These are phyloP conservation scores for Hanleya hanleyi DNA, from an alignment of 2,888 invertebrate species.

Conservation along the genomic window DNA sequence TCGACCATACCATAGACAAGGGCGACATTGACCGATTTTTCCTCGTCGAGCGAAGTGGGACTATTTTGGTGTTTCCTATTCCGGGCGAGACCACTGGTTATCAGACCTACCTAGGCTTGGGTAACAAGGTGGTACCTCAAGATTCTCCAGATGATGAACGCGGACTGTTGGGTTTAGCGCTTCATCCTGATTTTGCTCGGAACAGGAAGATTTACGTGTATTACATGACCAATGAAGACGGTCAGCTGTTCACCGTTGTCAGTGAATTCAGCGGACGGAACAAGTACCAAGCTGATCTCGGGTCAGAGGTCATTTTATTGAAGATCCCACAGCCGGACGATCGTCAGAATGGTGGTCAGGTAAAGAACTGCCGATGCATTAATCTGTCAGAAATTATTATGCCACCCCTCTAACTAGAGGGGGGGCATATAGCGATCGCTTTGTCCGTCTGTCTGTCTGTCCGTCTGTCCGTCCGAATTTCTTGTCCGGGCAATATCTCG, in stretches of 20 bases:
- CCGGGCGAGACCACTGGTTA: neutral
- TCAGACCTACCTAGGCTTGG: slow-evolving; percentile 58
- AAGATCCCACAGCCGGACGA: slow-evolving; percentile 36
- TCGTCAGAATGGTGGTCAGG: slow-evolving; percentile 51
- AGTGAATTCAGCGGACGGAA: slow-evolving; percentile 12
- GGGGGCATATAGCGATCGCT: too few relatives aligned
- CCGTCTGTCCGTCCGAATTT: too few relatives aligned
- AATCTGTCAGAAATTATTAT: too few relatives aligned
- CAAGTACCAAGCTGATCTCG: slow-evolving; percentile 21
- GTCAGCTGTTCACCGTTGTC: slow-evolving; percentile 2
- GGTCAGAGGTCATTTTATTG: slow-evolving; percentile 37
- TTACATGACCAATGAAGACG: slow-evolving; percentile 35
- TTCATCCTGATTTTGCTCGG: slow-evolving; percentile 56
- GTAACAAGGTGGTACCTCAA: slow-evolving; percentile 41
- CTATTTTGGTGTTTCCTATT: slow-evolving; percentile 28
- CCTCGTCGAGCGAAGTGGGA: slow-evolving; percentile 64
- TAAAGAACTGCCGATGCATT: too few relatives aligned
- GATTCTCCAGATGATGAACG: slow-evolving; percentile 43
- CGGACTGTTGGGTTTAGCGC: slow-evolving; percentile 59
- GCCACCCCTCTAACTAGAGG: too few relatives aligned
- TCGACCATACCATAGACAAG: neutral
- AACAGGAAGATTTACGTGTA: slow-evolving; percentile 58
- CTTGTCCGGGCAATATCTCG: too few relatives aligned
- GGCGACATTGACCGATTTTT: slow-evolving; percentile 62
- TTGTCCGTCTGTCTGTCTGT: too few relatives aligned